Percentiles rank a stretch among this genome's conserved stretches.
Conservation (phyloP, 1,140 invertebrate genomes). For the Heterodera schachtii region DNA sequence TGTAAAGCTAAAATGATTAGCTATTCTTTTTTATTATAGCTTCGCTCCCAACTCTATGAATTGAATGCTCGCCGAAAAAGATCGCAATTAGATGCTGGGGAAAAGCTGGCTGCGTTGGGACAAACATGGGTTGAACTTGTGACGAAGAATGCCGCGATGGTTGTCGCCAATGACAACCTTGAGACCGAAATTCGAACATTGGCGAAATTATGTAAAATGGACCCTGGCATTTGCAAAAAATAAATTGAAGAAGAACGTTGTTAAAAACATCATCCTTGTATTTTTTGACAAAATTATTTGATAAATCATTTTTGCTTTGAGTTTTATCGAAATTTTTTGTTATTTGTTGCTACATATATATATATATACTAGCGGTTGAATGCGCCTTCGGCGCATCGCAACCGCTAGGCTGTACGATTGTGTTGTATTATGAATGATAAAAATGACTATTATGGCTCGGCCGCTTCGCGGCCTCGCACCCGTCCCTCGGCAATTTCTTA, state of each 20-base stretch:
- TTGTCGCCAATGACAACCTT: conserved; percentile 29
- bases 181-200: conserved; percentile 30
- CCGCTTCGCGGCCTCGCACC: too few relatives aligned
- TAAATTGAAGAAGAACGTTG: neutral
- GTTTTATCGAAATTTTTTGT: too few relatives aligned
- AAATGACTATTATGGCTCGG: too few relatives aligned
- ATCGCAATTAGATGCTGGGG: conserved; percentile 45
- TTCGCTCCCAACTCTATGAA: conserved; percentile 51
- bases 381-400: too few relatives aligned
- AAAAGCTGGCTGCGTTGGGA: conserved; percentile 42
- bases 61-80: conserved; percentile 50
- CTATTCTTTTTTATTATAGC: conserved; percentile 32
- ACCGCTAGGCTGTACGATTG: too few relatives aligned
- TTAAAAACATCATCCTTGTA: too few relatives aligned
- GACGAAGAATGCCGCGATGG: conserved; percentile 49
- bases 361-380: too few relatives aligned
- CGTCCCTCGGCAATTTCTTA: too few relatives aligned
- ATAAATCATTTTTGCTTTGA: too few relatives aligned
- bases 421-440: too few relatives aligned
- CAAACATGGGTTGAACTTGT: conserved; percentile 45
- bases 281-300: too few relatives aligned
- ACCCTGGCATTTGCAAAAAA: conserved; percentile 33
- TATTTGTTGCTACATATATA: too few relatives aligned
- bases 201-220: conserved; percentile 33
- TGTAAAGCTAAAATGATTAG: neutral